Conservation (phyloP, 2,113 vertebrate genomes). For the Bungarus multicinctus region DNA sequence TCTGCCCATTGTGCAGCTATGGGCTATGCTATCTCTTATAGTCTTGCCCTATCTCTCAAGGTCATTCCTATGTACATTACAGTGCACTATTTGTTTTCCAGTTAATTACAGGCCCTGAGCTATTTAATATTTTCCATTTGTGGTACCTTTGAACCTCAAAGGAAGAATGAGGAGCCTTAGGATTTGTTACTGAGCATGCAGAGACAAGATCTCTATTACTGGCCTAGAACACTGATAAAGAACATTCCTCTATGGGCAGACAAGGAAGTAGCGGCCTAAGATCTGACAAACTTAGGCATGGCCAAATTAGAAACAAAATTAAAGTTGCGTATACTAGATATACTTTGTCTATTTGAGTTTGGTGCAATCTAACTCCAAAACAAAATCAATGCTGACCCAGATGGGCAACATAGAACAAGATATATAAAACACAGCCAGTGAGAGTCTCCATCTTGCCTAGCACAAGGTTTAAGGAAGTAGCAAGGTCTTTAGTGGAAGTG, state of each 20-base stretch:
- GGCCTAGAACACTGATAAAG: slow-evolving; percentile 8
- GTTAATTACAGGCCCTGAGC: not conserved
- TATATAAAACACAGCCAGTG: not conserved
- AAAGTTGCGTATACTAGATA: slow-evolving; percentile 27
- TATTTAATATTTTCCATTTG: not conserved
- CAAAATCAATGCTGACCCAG: not conserved
- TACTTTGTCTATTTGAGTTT: not conserved
- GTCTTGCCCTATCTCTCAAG: not conserved
- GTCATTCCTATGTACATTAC: not conserved
- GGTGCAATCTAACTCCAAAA: not conserved
- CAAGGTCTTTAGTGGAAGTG: not conserved
- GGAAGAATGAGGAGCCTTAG: not conserved
- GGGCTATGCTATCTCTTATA: not conserved
- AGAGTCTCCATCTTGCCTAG: not conserved
- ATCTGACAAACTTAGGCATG: slow-evolving; percentile 29
- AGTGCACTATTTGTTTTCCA: not conserved
- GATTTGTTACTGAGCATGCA: slow-evolving; percentile 29
- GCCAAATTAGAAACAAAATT: slow-evolving; percentile 49
- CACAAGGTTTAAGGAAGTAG: not conserved
- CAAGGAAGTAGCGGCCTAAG: slow-evolving; percentile 49
- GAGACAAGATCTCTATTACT: slow-evolving; percentile 23
- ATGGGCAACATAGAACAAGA: not conserved
- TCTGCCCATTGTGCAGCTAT: not conserved
- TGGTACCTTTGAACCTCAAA: slow-evolving; percentile 14
- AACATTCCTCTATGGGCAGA: slow-evolving; percentile 48